phyloP scores from a whole-genome alignment of 2,888 invertebrate genomes.

The Hyppa rectilinea region DNA sequence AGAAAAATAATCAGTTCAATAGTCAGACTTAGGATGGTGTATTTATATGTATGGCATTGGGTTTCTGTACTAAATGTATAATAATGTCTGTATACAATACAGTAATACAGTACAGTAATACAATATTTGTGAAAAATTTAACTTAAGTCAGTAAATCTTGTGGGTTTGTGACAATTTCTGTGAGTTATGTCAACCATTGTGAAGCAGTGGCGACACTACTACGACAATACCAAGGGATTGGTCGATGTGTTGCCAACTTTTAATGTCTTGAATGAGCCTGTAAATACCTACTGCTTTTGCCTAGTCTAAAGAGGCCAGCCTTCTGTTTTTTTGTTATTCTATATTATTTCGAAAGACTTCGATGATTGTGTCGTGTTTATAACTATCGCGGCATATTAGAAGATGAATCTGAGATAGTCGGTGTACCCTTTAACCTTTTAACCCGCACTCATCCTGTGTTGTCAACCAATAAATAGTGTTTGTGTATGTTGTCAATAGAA shows the following conservation, averaged over 20 bases:
- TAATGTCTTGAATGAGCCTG: background rate
- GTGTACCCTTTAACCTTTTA: slow-evolving; percentile 11
- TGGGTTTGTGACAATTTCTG: background rate
- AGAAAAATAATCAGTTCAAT: too few species aligned
- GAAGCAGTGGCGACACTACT: background rate
- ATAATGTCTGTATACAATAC: too few species aligned
- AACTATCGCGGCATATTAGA: slow-evolving; percentile 7
- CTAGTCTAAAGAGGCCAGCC: too few species aligned
- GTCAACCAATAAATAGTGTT: slow-evolving; percentile 1
- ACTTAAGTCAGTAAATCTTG: background rate
- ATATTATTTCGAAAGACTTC: background rate
- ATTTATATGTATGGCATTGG: too few species aligned
- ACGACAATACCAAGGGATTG: background rate
- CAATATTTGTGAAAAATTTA: background rate
- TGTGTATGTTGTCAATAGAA: slow-evolving; percentile 1
- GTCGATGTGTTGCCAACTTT: background rate
- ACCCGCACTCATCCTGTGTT: slow-evolving; percentile 1
- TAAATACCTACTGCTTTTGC: background rate
- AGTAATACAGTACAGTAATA: too few species aligned
- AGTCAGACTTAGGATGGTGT: too few species aligned
- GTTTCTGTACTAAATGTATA: too few species aligned
- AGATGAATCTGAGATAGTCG: slow-evolving; percentile 2
- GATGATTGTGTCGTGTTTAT: slow-evolving; percentile 1
- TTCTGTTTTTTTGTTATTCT: slow-evolving; percentile 11
- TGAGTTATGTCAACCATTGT: background rate